A percentile compares a stretch with the other conserved stretches of the same genome.
phyloP scores from a whole-genome alignment of 2,888 invertebrate genomes.

The Trypoxylon attenuatum region DNA sequence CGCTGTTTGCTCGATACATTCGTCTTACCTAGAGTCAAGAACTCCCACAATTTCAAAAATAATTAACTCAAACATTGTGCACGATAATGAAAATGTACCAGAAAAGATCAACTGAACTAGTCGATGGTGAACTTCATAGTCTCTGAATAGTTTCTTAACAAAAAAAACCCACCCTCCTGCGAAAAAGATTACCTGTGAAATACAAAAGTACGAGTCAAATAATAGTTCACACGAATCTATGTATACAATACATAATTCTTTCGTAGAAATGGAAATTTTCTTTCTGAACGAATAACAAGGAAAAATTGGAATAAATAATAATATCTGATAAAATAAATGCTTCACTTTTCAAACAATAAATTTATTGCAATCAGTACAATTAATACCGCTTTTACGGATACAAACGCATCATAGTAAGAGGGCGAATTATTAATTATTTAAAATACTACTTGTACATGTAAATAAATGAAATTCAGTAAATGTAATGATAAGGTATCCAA shows the following conservation, averaged over 20 bases:
- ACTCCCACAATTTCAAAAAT: conserved; percentile 99
- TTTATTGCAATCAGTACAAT: conserved; percentile 29
- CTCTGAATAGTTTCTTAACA: conserved; percentile 95
- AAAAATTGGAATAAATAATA: background rate
- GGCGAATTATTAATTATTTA: background rate
- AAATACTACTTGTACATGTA: background rate
- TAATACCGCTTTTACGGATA: conserved; percentile 1
- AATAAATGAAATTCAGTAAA: too few species aligned
- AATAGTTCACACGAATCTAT: background rate
- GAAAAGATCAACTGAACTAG: conserved; percentile 97
- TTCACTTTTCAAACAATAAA: conserved; percentile 16
- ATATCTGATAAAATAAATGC: conserved; percentile 25
- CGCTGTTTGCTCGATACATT: conserved; percentile 55
- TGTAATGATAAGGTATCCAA: too few species aligned
- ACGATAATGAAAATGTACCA: conserved; percentile 95
- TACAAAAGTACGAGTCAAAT: background rate
- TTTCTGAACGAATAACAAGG: background rate
- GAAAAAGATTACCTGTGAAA: conserved; percentile 89
- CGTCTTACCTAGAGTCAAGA: conserved; percentile 87
- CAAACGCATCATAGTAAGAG: background rate
- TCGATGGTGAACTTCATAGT: conserved; percentile 97
- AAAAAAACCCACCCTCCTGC: conserved; percentile 99
- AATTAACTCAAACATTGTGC: conserved; percentile 99
- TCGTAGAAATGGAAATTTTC: background rate
- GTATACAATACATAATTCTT: too few species aligned